Evolutionary conservation across 2,113 vertebrate genomes (phyloP).

Genomic region (Tricholaema leucomelas): DNA sequence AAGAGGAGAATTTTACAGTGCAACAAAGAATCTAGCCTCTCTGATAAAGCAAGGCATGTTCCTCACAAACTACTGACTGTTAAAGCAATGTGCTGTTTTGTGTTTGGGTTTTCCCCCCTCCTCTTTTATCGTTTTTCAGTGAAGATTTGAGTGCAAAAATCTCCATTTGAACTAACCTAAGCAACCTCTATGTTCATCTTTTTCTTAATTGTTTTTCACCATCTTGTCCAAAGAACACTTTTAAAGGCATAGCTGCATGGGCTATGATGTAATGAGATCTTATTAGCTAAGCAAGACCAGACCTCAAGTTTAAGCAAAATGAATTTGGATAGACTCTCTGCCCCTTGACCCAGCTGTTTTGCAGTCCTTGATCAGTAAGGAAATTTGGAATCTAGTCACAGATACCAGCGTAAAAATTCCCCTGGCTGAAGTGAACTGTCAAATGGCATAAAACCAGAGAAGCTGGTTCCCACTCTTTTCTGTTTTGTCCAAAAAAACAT

Average conservation of each 20-base stretch:
- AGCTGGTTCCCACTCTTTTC: slow-evolving; percentile 36
- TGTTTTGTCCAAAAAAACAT: slow-evolving; percentile 14
- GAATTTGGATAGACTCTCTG: slow-evolving; percentile 38
- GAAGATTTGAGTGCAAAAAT: slow-evolving; percentile 12
- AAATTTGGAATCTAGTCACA: slow-evolving; percentile 46
- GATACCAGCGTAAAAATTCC: slow-evolving; percentile 32
- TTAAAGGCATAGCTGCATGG: slow-evolving; percentile 31
- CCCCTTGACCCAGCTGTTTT: slow-evolving; percentile 57
- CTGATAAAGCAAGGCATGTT: neutral
- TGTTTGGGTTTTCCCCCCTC: neutral
- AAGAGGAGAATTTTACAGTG: neutral
- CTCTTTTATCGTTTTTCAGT: neutral
- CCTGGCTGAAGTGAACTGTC: slow-evolving; percentile 6
- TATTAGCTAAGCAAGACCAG: slow-evolving; percentile 58
- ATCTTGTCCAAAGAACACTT: slow-evolving; percentile 34
- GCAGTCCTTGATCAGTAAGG: slow-evolving; percentile 42
- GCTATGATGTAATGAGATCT: slow-evolving; percentile 52
- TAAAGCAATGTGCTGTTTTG: neutral
- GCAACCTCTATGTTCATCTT: neutral
- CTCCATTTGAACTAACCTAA: slow-evolving; percentile 8
- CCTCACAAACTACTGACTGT: slow-evolving; percentile 20
- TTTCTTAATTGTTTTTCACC: slow-evolving; percentile 43
- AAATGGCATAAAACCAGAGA: neutral
- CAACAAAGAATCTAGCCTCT: slow-evolving; percentile 10
- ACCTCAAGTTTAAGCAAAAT: slow-evolving; percentile 50